A percentile compares a stretch with the other conserved stretches of the same genome.
Conservation (phyloP, 1,140 invertebrate genomes). For the Ganaspis sp. region DNA sequence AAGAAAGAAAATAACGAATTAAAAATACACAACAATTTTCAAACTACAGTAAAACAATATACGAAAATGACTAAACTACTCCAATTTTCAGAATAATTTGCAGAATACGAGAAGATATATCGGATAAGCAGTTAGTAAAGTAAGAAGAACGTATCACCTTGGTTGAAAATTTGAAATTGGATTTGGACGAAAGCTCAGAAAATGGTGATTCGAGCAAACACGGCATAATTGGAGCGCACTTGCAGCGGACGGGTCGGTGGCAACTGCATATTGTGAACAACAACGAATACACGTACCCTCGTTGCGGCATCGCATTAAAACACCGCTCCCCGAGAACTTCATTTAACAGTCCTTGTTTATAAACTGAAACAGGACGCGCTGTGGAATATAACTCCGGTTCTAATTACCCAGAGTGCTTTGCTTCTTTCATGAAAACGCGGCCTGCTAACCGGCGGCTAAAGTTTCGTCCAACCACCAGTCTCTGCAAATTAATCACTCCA, state of each 20-base stretch:
- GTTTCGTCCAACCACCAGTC: conserved; percentile 55
- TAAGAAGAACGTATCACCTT: neutral
- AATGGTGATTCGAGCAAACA: conserved; percentile 26
- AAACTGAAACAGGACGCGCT: conserved; percentile 72
- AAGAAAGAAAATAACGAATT: too few species aligned
- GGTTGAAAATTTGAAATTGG: neutral
- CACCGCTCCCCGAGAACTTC: conserved; percentile 60
- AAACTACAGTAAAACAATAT: too few species aligned
- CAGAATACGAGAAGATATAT: too few species aligned
- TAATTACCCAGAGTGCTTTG: conserved; percentile 72
- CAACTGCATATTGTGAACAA: conserved; percentile 28
- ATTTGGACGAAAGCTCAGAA: conserved; percentile 1
- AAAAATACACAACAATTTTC: too few species aligned
- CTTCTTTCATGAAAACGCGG: conserved; percentile 64
- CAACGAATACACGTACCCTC: conserved; percentile 32
- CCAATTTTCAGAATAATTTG: too few species aligned
- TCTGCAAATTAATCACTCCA: conserved; percentile 60
- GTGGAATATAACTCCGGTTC: conserved; percentile 70
- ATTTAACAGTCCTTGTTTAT: conserved; percentile 74
- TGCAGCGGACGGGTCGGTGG: conserved; percentile 22
- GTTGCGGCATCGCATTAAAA: conserved; percentile 56
- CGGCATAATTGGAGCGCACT: conserved; percentile 24
- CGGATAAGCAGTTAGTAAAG: neutral
- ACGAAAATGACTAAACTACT: too few species aligned
- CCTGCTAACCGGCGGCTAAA: conserved; percentile 53